Base-by-base conservation (phyloP, 2,113 vertebrate species). In the Campylorhamphus procurvoides region DNA sequence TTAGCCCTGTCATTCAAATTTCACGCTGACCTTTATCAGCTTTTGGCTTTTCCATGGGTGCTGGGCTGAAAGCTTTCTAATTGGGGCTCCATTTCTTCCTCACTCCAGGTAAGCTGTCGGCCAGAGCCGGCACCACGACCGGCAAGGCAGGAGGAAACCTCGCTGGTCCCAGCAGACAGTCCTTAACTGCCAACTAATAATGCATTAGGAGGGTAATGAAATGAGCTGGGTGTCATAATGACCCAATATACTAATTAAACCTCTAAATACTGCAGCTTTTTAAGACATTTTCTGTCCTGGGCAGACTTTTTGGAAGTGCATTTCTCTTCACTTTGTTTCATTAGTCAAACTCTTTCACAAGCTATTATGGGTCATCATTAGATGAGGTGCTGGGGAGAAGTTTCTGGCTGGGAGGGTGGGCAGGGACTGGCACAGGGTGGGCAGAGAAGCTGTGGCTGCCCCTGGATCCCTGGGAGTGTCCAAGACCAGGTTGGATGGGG, bases 1-100 rank as follows among this genome's bases (percentile, higher is more conserved):
- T 99, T 99, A 99, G 99, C 99, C 99, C 99, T 99, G 99, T 99
- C 99, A 99, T 99, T 99, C 99, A 99, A 99, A 99, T 99, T 99
- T 99, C 99, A 99, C 93, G 96, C 98, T 99, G 99, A 99, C 99
- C 99, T 99, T 99, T 99, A 99, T 98, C 98, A 97, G 99, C 99
- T 99, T 99, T 99, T 98, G 99, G 99, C 98, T 99, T 98, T 99
- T 99, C 98, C 98, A 98, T 99, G 98, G 98, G 98, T 99, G 98
- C 98, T 98, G 98, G 97, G 98, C 98, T 99, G 98, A 98, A 98
- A 99, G 98, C 98, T 98, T 99, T 99, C 99, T 99, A 99, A 99
- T 99, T 99, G 99, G 99, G 98, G 99, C 98, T 99, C 98, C 98
- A 89, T 98, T 98, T 97, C 98, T 97, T 95, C 98, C 97, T 98